These are phyloP conservation scores for Poicephalus meyeri DNA, from an alignment of 2,113 vertebrate genomes.

Conservation along the genomic window DNA sequence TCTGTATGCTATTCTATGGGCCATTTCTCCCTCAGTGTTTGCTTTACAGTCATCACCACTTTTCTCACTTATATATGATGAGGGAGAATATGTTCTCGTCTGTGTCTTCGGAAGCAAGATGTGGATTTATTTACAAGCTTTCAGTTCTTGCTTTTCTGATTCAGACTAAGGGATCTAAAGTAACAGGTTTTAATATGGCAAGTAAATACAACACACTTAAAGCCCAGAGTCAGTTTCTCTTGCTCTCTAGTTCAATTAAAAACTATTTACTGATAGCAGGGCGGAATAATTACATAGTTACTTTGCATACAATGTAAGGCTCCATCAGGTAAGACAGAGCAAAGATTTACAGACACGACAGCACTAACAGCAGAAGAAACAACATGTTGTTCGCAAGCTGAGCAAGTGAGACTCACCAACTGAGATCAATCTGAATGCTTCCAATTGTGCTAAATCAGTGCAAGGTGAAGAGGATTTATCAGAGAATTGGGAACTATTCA, in stretches of 20 bases:
- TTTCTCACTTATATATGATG: neutral
- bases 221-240: neutral
- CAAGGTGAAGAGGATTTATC: neutral
- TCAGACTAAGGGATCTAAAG: neutral
- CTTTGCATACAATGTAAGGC: neutral
- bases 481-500: neutral
- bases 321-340: neutral
- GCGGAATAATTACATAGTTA: neutral
- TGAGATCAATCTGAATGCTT: neutral
- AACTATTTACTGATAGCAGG: neutral
- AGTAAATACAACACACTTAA: neutral
- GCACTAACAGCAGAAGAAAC: neutral
- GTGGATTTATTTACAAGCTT: neutral
- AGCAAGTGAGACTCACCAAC: neutral
- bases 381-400: neutral
- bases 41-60: neutral
- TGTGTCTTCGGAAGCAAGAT: neutral
- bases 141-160: neutral
- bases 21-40: neutral
- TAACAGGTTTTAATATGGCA: neutral
- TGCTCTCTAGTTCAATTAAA: neutral
- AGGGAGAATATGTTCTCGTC: neutral
- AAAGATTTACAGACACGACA: neutral
- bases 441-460: neutral
- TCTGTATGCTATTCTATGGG: neutral